phyloP scores from a whole-genome alignment of 2,888 invertebrate genomes.

The Salpingus planirostris region DNA sequence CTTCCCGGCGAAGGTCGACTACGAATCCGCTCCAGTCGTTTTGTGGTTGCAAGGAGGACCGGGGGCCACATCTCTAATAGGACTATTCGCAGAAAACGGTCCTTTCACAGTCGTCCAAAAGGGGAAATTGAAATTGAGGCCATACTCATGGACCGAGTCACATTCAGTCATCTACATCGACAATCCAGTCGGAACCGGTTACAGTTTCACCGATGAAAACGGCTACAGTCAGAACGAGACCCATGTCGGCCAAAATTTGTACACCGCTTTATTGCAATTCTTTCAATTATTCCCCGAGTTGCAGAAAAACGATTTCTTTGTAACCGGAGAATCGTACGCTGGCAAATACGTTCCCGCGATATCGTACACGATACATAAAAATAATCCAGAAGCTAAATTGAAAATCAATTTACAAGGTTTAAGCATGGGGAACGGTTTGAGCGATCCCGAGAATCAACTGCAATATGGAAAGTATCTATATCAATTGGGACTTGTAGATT shows the following conservation, averaged over 20 bases:
- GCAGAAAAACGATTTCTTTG: slow-evolving; percentile 67
- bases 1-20: slow-evolving; percentile 61
- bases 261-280: slow-evolving; percentile 70
- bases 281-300: slow-evolving; percentile 74
- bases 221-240: slow-evolving; percentile 75
- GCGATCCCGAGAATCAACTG: slow-evolving; percentile 70
- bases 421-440: slow-evolving; percentile 72
- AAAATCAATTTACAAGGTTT: slow-evolving; percentile 65
- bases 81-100: slow-evolving; percentile 78
- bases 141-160: slow-evolving; percentile 70
- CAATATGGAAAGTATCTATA: slow-evolving; percentile 72
- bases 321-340: slow-evolving; percentile 85
- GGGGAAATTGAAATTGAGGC: slow-evolving; percentile 46
- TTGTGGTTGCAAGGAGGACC: slow-evolving; percentile 85
- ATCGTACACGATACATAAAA: slow-evolving; percentile 61
- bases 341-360: slow-evolving; percentile 71
- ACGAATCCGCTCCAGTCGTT: slow-evolving; percentile 57
- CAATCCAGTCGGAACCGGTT: slow-evolving; percentile 89
- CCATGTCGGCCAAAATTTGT: slow-evolving; percentile 71
- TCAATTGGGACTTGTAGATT: slow-evolving; percentile 64
- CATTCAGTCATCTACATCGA: slow-evolving; percentile 83
- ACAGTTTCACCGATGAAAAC: slow-evolving; percentile 67
- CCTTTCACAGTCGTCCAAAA: slow-evolving; percentile 45
- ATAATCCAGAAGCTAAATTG: slow-evolving; percentile 47
- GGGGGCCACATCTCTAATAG: slow-evolving; percentile 69